These are phyloP conservation scores for Argentina silus DNA, from an alignment of 2,797 vertebrate species.

Conservation along the genomic window DNA sequence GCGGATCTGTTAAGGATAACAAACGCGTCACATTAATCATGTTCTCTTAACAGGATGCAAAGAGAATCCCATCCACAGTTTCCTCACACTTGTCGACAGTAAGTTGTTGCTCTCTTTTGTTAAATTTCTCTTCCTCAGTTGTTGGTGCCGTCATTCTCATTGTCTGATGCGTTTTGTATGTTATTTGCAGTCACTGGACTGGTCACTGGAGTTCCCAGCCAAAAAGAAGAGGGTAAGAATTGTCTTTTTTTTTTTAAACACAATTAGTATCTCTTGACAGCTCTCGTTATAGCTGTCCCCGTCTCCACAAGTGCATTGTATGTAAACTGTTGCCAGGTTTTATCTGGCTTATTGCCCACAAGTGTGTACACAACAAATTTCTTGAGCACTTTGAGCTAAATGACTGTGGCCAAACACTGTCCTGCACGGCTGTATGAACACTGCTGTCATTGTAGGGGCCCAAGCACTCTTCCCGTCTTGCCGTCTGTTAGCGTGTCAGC, in stretches of 20 bases:
- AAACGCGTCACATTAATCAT: slow-evolving; percentile 11
- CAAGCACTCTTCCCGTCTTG: slow-evolving; percentile 42
- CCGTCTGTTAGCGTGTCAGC: slow-evolving; percentile 36
- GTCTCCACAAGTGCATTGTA: neutral
- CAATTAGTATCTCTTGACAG: neutral
- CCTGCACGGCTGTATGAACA: slow-evolving; percentile 35
- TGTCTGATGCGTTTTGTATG: neutral
- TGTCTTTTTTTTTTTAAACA: neutral
- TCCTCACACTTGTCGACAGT: slow-evolving; percentile 84
- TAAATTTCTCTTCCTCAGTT: neutral
- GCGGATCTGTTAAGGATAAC: neutral
- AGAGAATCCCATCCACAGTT: slow-evolving; percentile 88
- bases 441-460: slow-evolving; percentile 42
- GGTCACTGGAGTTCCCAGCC: slow-evolving; percentile 72
- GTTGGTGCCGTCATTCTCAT: neutral
- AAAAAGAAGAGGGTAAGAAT: slow-evolving; percentile 87
- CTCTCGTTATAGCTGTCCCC: neutral
- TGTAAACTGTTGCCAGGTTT: neutral
- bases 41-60: slow-evolving; percentile 86
- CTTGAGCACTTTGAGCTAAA: neutral
- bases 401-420: neutral
- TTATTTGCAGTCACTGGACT: slow-evolving; percentile 80
- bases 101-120: slow-evolving; percentile 66
- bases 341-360: neutral
- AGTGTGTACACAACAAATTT: neutral